Evolutionary conservation across 2,797 vertebrate species (phyloP).

Genomic region (Falco columbarius): DNA sequence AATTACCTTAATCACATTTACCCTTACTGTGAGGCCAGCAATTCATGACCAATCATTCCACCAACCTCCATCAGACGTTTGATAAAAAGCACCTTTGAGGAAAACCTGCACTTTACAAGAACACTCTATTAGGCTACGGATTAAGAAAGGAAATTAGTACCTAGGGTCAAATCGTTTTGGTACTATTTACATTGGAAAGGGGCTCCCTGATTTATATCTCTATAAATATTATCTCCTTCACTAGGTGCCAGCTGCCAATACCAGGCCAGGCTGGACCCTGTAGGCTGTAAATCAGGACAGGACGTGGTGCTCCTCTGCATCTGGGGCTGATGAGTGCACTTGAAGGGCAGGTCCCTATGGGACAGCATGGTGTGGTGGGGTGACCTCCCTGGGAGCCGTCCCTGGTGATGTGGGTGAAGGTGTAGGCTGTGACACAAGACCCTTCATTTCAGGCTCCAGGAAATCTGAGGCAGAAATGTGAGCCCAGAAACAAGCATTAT

Average conservation of each 20-base stretch:
- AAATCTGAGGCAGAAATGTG: background rate
- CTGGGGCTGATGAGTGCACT: background rate
- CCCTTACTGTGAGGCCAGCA: background rate
- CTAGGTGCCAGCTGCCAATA: background rate
- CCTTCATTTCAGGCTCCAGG: background rate
- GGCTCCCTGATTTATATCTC: background rate
- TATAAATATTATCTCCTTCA: background rate
- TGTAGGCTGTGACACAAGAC: background rate
- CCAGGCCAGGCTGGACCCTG: background rate
- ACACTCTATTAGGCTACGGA: background rate
- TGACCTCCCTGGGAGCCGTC: fast-evolving
- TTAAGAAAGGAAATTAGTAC: conserved; percentile 33
- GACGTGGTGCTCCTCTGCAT: background rate
- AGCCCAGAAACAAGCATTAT: fast-evolving
- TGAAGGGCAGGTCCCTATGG: background rate
- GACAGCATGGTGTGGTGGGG: background rate
- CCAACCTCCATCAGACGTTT: fast-evolving
- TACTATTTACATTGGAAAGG: conserved; percentile 2
- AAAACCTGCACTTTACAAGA: background rate
- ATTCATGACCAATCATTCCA: background rate
- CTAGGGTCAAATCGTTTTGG: background rate
- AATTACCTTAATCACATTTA: conserved; percentile 19
- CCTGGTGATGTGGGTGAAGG: background rate
- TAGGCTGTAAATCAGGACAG: background rate
- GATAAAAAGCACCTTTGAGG: conserved; percentile 10